Percentiles rank a stretch among this genome's conserved stretches.
Conservation (phyloP, 1,140 invertebrate species). For the Drosophila oshimai region DNA sequence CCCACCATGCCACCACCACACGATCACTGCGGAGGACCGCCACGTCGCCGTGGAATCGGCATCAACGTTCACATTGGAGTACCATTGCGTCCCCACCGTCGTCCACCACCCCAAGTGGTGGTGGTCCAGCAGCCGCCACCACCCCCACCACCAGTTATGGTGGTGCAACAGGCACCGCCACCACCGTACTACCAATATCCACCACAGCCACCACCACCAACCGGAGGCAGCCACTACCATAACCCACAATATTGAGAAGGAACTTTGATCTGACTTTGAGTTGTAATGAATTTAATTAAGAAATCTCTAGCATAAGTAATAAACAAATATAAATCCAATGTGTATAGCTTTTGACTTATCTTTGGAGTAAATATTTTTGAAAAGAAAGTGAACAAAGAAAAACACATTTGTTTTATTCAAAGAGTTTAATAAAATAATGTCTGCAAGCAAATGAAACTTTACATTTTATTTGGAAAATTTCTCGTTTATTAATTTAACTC, state of each 20-base stretch:
- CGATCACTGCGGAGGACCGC: constrained; percentile 56
- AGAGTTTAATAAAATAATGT: too few relatives aligned
- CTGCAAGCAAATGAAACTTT: too few relatives aligned
- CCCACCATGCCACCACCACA: constrained; percentile 58
- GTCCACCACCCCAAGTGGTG: constrained; percentile 36
- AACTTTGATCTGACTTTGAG: neutral
- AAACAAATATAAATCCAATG: neutral
- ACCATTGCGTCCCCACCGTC: constrained; percentile 66
- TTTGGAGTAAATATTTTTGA: too few relatives aligned
- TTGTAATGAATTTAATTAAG: constrained; percentile 21
- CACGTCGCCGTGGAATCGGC: constrained; percentile 57
- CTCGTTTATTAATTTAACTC: too few relatives aligned
- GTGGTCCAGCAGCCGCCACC: constrained; percentile 58
- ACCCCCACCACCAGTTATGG: constrained; percentile 49
- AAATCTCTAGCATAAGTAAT: too few relatives aligned
- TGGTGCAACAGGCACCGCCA: constrained; percentile 53
- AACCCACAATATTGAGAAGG: constrained; percentile 38
- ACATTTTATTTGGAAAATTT: too few relatives aligned
- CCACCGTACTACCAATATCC: constrained; percentile 47
- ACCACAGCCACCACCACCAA: constrained; percentile 46
- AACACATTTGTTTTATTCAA: too few relatives aligned
- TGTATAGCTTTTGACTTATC: too few relatives aligned
- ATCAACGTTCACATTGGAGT: constrained; percentile 69
- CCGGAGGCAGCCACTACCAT: constrained; percentile 51
- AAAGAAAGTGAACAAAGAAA: too few relatives aligned